Conservation (phyloP, 92 coral and sea anemone genomes). For the Blastomussa wellsi region DNA sequence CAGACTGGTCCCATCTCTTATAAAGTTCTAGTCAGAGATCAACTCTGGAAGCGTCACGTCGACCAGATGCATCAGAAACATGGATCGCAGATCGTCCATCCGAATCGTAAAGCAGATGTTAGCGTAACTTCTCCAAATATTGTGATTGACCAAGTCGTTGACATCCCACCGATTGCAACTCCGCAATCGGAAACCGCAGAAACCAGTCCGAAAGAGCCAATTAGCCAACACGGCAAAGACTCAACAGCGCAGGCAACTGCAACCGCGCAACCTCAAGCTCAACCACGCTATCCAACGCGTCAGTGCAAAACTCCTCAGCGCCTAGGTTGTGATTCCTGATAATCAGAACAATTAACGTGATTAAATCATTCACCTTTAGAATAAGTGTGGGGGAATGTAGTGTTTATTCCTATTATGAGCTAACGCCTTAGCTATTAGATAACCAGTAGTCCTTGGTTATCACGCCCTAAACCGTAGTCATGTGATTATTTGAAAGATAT, state of each 20-base stretch:
- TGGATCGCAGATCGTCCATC: constrained; percentile 1
- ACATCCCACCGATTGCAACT: constrained; percentile 4
- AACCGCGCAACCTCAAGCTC: not conserved
- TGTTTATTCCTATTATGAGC: constrained; percentile 15
- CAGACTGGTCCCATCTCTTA: constrained; percentile 54
- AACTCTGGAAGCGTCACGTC: constrained; percentile 33
- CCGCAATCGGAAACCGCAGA: not conserved
- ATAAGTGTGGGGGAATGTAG: constrained; percentile 54
- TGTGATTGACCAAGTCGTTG: not conserved
- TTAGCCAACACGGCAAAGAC: not conserved
- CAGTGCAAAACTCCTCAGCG: constrained; percentile 50
- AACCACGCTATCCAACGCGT: constrained; percentile 52
- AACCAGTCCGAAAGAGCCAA: not conserved
- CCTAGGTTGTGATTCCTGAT: constrained; percentile 44
- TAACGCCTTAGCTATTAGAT: not conserved
- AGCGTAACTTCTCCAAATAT: constrained; percentile 1
- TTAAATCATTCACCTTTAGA: not conserved
- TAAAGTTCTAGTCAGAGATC: constrained; percentile 20
- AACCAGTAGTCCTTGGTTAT: not conserved
- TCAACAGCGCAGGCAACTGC: not conserved
- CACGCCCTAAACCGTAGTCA: not conserved
- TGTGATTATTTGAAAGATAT: not conserved
- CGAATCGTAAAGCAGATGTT: not conserved
- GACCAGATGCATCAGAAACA: constrained; percentile 35
- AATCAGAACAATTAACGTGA: not conserved